phyloP scores from a whole-genome alignment of 2,888 invertebrate genomes.

The Perithous albicinctus region DNA sequence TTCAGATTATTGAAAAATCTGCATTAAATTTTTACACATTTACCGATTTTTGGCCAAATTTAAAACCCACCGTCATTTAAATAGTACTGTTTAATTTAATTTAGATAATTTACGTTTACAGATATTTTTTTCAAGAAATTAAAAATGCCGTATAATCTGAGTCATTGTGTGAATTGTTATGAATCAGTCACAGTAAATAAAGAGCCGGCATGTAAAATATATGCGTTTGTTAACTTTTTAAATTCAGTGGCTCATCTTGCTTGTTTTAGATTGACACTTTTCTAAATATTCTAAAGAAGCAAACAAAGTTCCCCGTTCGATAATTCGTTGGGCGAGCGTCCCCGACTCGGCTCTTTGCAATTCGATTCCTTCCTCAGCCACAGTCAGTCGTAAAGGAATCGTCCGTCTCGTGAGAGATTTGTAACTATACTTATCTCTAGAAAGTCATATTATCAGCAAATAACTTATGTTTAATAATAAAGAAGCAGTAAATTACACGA shows the following conservation, averaged over 20 bases:
- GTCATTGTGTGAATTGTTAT: too few relatives aligned
- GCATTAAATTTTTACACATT: too few relatives aligned
- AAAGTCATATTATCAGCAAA: conserved; percentile 33
- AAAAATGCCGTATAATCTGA: too few relatives aligned
- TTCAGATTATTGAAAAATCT: too few relatives aligned
- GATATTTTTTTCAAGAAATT: too few relatives aligned
- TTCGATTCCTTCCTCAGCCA: conserved; percentile 26
- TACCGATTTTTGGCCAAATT: too few relatives aligned
- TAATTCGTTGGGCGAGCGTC: conserved; percentile 46
- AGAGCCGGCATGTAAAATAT: too few relatives aligned
- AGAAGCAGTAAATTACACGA: conserved; percentile 20
- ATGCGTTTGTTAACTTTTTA: too few relatives aligned
- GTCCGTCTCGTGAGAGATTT: conserved; percentile 35
- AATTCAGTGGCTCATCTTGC: background rate
- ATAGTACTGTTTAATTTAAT: too few relatives aligned
- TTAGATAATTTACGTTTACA: too few relatives aligned
- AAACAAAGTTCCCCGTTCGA: conserved; percentile 54
- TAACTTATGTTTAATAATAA: conserved; percentile 49
- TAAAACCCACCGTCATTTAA: too few relatives aligned
- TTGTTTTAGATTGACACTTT: background rate
- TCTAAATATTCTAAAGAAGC: conserved; percentile 33
- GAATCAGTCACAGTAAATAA: too few relatives aligned
- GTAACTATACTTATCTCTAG: conserved; percentile 41
- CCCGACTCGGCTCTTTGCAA: conserved; percentile 20
- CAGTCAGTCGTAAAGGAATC: conserved; percentile 37